Percentiles rank a stretch among this genome's conserved stretches.
Conservation (phyloP, 2,888 invertebrate genomes). For the Hydrotaea diabolus region DNA sequence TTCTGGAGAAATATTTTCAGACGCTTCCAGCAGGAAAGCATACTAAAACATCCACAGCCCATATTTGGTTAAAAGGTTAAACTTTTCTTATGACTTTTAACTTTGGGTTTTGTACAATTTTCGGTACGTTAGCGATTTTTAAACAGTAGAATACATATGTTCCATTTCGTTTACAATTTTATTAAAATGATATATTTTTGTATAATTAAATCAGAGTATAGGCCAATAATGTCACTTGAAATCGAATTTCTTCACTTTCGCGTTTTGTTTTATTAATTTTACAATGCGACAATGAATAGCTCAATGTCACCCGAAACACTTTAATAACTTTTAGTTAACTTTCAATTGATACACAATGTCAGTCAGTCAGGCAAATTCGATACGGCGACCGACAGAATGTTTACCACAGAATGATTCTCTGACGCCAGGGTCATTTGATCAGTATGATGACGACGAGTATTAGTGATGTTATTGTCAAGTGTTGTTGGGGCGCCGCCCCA, state of each 20-base stretch:
- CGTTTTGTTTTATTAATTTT: constrained; percentile 11
- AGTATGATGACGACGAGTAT: not conserved
- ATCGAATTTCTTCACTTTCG: not conserved
- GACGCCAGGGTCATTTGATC: not conserved
- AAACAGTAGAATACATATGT: no score
- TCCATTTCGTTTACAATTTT: no score
- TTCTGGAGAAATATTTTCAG: not conserved
- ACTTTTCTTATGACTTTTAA: not conserved
- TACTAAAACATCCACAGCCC: constrained; percentile 17
- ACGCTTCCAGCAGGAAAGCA: not conserved
- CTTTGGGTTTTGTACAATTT: no score
- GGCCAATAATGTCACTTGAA: not conserved
- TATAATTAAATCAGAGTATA: no score
- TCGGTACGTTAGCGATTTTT: no score
- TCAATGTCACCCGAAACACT: constrained; percentile 30
- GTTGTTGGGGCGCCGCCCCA: constrained; percentile 29
- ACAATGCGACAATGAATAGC: constrained; percentile 1
- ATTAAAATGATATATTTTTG: no score
- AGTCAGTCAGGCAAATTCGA: constrained; percentile 39
- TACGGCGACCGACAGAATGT: not conserved
- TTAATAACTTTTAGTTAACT: constrained; percentile 12
- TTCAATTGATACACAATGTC: constrained; percentile 49
- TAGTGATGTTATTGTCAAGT: constrained; percentile 2
- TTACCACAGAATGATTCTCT: not conserved
- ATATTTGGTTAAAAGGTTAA: not conserved